Evolutionary conservation across 2,113 vertebrate species (phyloP), one percentile per base, ranked within the genome.

Genomic region (Apodemus sylvaticus): DNA sequence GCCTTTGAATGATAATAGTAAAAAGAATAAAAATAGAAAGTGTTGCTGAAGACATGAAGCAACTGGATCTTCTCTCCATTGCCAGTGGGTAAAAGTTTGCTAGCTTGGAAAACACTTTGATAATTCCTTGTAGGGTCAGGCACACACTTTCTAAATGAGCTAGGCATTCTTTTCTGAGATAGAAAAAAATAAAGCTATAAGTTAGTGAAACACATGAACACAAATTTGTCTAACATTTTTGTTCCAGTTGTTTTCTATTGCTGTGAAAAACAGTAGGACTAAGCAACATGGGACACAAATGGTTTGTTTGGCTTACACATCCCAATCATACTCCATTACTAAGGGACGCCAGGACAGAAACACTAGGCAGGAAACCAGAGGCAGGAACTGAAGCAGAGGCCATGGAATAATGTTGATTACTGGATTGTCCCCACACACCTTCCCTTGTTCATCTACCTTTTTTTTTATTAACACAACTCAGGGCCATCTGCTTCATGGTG

Each of bases 141-240:
- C 3, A 24, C 39, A 45, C 16, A 34, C 55, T 95, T 89, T 86
- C 48, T 51, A 31, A 16, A 55, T 13, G 58, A 55, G 24, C 31
- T 22, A 55, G 42, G 16, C 70, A 53, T 85, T 74, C 34, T 7
- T 73, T 78, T 71, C 5, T 8, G 36, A 39, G 39, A 55, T 91
- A 60, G 82, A 82, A 34, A 89, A 64, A 82, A 93, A 87, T 36
- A 62, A 70, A 96, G 78, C 73, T 34, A 34, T 8, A 83, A 55
- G 29, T 22, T 58, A 85, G 68, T 66, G 68, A 92, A 91, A 76
- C n/a, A 68, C 8, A 45, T 77, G 45, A 74, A 81, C 48, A 70
- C 2, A 83, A 93, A 89, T 90, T 64, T 64, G 76, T 26, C 74
- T 5, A 79, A 45, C 8, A 74, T 29, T 11, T 8, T 77, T 88